Percentiles rank a stretch among this genome's conserved stretches.
Conservation (phyloP, 2,113 vertebrate genomes). For the Podiceps cristatus region DNA sequence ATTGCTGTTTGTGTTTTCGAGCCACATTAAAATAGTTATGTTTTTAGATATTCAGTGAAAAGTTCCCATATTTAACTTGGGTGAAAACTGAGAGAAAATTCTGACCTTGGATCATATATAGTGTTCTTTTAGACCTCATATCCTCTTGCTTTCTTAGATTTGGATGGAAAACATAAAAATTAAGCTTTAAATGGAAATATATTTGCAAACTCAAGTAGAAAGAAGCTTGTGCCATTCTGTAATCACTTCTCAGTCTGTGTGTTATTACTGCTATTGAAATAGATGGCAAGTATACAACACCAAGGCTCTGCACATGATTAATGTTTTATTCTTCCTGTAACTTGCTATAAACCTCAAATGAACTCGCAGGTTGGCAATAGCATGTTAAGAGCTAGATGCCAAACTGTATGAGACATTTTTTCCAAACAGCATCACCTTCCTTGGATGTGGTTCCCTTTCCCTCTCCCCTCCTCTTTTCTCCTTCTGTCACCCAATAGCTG, state of each 20-base stretch:
- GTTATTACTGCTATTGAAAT: conserved; percentile 52
- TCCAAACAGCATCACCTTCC: conserved; percentile 24
- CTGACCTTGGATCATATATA: neutral
- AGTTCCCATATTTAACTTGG: fast-evolving
- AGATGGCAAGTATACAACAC: conserved; percentile 33
- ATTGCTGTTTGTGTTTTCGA: neutral
- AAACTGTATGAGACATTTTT: conserved; percentile 38
- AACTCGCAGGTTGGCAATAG: conserved; percentile 47
- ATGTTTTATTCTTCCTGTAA: conserved; percentile 66
- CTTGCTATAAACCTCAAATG: conserved; percentile 61
- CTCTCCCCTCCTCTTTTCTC: neutral
- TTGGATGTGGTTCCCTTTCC: neutral
- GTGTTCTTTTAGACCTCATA: neutral
- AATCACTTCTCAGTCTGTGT: neutral
- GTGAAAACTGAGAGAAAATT: neutral
- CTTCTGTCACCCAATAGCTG: neutral
- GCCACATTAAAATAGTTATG: neutral
- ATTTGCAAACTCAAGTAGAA: conserved; percentile 6
- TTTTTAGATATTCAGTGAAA: neutral
- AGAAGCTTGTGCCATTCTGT: neutral
- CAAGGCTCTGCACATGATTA: conserved; percentile 41
- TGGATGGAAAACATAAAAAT: neutral
- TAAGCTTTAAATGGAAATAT: conserved; percentile 21
- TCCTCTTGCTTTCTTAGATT: neutral
- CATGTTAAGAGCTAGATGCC: neutral